A percentile compares a stretch with the other conserved stretches of the same genome.
These are phyloP conservation scores for Podarcis cretensis DNA, from an alignment of 2,113 vertebrate genomes.

Conservation along the genomic window DNA sequence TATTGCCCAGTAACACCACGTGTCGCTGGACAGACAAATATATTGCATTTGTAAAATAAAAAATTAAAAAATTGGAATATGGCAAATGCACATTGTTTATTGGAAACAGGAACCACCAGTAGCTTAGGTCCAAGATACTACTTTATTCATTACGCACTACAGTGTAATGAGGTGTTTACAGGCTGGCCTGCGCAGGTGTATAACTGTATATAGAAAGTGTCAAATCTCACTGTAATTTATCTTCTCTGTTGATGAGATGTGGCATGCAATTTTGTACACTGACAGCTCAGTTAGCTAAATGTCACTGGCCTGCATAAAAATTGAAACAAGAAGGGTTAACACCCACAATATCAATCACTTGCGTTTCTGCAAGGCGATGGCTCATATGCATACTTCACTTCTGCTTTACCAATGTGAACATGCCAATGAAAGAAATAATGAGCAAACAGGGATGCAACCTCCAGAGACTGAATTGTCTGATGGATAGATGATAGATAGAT, in stretches of 20 bases:
- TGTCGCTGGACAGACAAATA: accelerated
- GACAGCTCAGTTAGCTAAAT: conserved; percentile 20
- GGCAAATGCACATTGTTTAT: not conserved
- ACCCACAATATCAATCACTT: not conserved
- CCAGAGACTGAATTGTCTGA: not conserved
- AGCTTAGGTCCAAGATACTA: not conserved
- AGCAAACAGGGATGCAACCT: not conserved
- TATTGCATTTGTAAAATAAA: not conserved
- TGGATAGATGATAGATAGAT: too few relatives aligned
- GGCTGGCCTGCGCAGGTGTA: not conserved
- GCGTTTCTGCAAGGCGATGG: accelerated
- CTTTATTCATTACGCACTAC: not conserved
- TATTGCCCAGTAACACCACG: not conserved
- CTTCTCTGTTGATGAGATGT: conserved; percentile 14
- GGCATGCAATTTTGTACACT: conserved; percentile 20
- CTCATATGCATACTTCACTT: accelerated
- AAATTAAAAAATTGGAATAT: not conserved
- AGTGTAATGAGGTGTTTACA: not conserved
- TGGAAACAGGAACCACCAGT: not conserved
- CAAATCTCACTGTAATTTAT: not conserved
- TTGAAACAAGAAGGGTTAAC: accelerated
- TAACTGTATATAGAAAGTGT: not conserved
- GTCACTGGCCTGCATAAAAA: accelerated
- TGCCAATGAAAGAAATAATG: not conserved
- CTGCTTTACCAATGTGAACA: accelerated